These are phyloP conservation scores for Caiman crocodilus DNA, from an alignment of 2,797 vertebrate species.

Conservation along the genomic window DNA sequence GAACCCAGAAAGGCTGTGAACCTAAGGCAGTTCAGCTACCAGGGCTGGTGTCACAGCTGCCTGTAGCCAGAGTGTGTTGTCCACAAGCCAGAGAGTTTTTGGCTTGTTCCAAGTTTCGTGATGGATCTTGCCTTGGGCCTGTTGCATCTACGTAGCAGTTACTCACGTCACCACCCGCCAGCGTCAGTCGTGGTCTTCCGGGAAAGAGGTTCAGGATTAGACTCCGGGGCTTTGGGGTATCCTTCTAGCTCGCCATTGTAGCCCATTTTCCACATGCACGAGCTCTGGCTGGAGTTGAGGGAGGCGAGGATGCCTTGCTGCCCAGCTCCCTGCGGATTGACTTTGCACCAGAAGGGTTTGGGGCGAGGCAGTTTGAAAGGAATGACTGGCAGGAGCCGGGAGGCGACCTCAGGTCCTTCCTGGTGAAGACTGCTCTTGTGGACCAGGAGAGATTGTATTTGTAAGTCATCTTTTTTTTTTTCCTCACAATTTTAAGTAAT, in stretches of 20 bases:
- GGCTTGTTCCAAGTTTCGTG: background rate
- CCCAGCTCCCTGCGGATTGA: conserved; percentile 5
- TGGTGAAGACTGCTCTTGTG: conserved; percentile 5
- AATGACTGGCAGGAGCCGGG: conserved; percentile 33
- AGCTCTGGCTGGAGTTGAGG: background rate
- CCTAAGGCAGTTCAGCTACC: background rate
- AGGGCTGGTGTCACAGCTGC: background rate
- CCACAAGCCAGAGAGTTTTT: background rate
- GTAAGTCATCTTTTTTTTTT: no score
- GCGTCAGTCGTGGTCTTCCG: background rate
- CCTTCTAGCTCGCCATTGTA: background rate
- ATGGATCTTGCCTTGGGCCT: background rate
- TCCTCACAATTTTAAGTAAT: no score
- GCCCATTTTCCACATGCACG: background rate
- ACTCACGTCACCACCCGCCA: background rate
- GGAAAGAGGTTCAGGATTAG: background rate
- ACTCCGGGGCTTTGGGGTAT: background rate
- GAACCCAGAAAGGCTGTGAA: background rate
- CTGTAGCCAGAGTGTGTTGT: background rate
- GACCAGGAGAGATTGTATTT: background rate
- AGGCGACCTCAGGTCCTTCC: conserved; percentile 4
- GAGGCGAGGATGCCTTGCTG: conserved; percentile 27
- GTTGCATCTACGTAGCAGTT: background rate
- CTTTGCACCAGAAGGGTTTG: background rate
- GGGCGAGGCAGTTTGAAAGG: conserved; percentile 44